Evolutionary conservation across 2,888 invertebrate species (phyloP).

Genomic region (Nephrotoma flavescens): DNA sequence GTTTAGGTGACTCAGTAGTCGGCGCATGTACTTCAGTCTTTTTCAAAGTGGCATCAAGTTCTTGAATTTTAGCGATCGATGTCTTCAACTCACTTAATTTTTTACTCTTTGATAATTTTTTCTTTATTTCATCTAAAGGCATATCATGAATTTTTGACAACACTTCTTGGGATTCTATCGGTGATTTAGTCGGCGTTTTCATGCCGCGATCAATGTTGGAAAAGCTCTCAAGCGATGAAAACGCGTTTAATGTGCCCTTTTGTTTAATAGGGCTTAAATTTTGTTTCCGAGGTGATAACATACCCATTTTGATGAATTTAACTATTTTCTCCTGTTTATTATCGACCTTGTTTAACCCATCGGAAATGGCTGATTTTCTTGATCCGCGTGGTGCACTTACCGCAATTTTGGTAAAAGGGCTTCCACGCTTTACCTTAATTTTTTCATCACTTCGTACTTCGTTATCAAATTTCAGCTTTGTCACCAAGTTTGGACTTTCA

Average conservation of each 20-base stretch:
- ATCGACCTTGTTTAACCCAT: neutral
- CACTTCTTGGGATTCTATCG: neutral
- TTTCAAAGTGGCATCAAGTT: constrained; percentile 39
- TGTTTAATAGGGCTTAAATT: constrained; percentile 10
- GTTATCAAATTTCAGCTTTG: neutral
- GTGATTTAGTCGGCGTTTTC: constrained; percentile 19
- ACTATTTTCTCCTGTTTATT: constrained; percentile 22
- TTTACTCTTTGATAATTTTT: constrained; percentile 48
- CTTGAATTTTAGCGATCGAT: constrained; percentile 48
- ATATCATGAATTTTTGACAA: constrained; percentile 27
- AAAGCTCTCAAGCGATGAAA: constrained; percentile 20
- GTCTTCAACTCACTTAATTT: constrained; percentile 56
- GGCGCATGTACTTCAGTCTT: constrained; percentile 19
- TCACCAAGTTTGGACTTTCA: neutral
- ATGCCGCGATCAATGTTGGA: constrained; percentile 23
- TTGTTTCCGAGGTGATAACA: constrained; percentile 27
- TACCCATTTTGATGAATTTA: constrained; percentile 28
- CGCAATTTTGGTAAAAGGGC: constrained; percentile 21
- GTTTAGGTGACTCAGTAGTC: constrained; percentile 14
- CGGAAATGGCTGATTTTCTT: neutral
- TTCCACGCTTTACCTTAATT: constrained; percentile 19
- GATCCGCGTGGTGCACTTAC: constrained; percentile 11
- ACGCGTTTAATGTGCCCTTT: constrained; percentile 9
- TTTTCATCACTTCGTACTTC: neutral
- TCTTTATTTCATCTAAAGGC: constrained; percentile 52